These are phyloP conservation scores for Dendrophyllia cribrosa DNA, from an alignment of 64 coral and sea anemone species.

Conservation along the genomic window DNA sequence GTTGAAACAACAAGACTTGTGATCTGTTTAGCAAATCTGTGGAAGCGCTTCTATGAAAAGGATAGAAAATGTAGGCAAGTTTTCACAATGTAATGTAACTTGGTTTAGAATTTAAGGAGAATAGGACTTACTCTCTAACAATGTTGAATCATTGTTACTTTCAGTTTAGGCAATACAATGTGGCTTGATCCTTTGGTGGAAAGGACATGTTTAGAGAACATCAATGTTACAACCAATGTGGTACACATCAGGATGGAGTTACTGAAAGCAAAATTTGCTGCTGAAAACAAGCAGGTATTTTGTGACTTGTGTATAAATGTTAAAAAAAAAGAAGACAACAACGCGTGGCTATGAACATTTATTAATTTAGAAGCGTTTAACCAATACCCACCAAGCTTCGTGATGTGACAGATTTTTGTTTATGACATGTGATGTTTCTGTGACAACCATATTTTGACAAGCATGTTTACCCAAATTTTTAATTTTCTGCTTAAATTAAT, in stretches of 20 bases:
- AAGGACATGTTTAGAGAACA: slow-evolving; percentile 74
- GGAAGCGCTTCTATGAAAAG: too few species aligned
- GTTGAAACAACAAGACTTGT: too few species aligned
- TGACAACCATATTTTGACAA: too few species aligned
- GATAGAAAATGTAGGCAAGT: not conserved
- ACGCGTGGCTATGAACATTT: too few species aligned
- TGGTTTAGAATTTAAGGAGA: not conserved
- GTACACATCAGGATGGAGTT: slow-evolving; percentile 86
- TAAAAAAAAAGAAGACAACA: too few species aligned
- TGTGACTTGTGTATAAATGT: not conserved
- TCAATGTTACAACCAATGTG: slow-evolving; percentile 95
- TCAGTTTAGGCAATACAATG: slow-evolving; percentile 86
- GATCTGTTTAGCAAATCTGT: too few species aligned
- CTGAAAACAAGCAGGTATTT: slow-evolving; percentile 86
- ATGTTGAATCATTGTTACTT: not conserved
- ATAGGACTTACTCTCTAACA: not conserved
- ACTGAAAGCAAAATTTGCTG: slow-evolving; percentile 73
- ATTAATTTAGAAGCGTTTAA: too few species aligned
- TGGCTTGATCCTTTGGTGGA: slow-evolving; percentile 95
- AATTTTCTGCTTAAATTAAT: too few species aligned
- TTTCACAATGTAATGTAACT: not conserved
- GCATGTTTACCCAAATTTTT: too few species aligned
- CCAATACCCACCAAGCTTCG: too few species aligned
- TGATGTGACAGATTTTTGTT: too few species aligned
- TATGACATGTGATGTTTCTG: too few species aligned